phyloP scores from a whole-genome alignment of 35 echinoderm and acorn worm genomes.

The Holothuria glaberrima region DNA sequence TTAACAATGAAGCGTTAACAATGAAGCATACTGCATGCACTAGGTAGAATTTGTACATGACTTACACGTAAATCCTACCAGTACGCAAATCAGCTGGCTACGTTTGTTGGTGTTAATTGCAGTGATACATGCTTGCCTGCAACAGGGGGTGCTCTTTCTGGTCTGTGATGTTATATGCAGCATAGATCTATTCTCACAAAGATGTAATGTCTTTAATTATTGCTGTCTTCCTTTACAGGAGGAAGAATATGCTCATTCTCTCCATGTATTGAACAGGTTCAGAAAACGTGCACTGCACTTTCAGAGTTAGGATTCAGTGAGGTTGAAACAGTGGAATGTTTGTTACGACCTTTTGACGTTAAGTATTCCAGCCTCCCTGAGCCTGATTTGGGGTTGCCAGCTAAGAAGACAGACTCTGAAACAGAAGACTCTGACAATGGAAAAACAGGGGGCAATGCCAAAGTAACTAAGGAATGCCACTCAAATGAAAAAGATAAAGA shows the following conservation, averaged over 20 bases:
- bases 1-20: too few species aligned
- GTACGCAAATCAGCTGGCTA: too few species aligned
- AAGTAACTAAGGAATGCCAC: neutral
- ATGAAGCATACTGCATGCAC: too few species aligned
- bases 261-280: constrained; percentile 98
- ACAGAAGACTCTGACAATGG: neutral
- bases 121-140: too few species aligned
- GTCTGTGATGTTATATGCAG: neutral
- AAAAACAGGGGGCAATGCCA: neutral
- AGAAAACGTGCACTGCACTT: constrained; percentile 75
- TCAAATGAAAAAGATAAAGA: neutral
- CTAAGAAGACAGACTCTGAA: constrained; percentile 17
- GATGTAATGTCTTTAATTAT: neutral
- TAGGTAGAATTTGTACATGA: too few species aligned
- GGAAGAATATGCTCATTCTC: constrained; percentile 97
- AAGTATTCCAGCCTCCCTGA: constrained; percentile 65
- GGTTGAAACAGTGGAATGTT: constrained; percentile 82
- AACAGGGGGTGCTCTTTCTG: too few species aligned
- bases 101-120: too few species aligned
- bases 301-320: constrained; percentile 73
- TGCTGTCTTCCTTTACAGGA: constrained; percentile 53
- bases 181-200: neutral
- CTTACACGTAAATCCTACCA: too few species aligned
- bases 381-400: constrained; percentile 66
- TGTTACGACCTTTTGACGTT: constrained; percentile 74